Percentiles rank a stretch among this genome's conserved stretches.
These are phyloP conservation scores for Melanerpes formicivorus DNA, from an alignment of 2,113 vertebrate genomes.

Conservation along the genomic window DNA sequence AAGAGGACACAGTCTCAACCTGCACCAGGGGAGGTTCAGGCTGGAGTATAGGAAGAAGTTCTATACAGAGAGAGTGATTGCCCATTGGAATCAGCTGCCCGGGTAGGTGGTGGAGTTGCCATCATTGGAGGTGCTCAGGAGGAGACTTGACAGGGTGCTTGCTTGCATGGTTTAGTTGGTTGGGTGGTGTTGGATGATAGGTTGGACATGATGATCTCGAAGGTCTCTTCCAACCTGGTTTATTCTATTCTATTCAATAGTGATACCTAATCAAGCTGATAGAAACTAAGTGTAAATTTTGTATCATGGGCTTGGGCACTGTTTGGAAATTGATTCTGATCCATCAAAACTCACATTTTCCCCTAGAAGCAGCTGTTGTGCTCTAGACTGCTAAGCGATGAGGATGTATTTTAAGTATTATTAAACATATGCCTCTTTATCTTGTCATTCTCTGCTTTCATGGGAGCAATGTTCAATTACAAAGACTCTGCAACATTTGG, in stretches of 20 bases:
- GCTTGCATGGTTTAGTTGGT: too few relatives aligned
- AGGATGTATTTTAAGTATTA: background rate
- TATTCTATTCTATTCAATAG: background rate
- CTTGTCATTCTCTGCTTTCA: background rate
- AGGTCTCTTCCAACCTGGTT: too few relatives aligned
- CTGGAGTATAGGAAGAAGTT: too few relatives aligned
- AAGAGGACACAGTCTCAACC: too few relatives aligned
- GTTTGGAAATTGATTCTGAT: background rate
- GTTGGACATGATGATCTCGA: too few relatives aligned
- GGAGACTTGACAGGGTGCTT: too few relatives aligned
- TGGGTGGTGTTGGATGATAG: too few relatives aligned
- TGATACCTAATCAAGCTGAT: background rate
- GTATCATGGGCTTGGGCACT: background rate
- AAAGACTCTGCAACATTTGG: background rate
- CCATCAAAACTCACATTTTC: background rate
- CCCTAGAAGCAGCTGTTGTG: background rate
- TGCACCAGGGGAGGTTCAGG: too few relatives aligned
- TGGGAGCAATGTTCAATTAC: constrained; percentile 10
- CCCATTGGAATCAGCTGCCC: too few relatives aligned
- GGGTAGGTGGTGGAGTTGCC: too few relatives aligned
- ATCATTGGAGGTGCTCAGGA: too few relatives aligned
- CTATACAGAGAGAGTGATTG: too few relatives aligned
- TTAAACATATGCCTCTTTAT: background rate
- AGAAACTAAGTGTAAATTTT: background rate
- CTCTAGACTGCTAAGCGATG: background rate